phyloP scores from a whole-genome alignment of 53 echinoderm and acorn worm genomes.

The Luidia sarsii region DNA sequence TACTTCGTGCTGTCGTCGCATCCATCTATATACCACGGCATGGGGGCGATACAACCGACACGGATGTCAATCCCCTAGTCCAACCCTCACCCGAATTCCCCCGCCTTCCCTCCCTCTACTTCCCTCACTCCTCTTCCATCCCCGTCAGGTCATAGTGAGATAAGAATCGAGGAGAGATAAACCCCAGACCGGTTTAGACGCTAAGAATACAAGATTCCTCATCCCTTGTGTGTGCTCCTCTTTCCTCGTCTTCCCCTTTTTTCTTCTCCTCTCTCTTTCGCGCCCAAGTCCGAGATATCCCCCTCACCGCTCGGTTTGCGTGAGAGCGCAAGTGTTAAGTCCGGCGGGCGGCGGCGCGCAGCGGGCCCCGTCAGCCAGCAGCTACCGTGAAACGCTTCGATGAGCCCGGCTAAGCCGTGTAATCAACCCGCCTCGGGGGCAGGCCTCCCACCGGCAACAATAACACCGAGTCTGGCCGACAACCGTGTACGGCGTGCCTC shows the following conservation, averaged over 20 bases:
- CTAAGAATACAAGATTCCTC: constrained; percentile 26
- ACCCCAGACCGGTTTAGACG: constrained; percentile 12
- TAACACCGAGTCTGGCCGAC: constrained; percentile 33
- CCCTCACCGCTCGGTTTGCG: constrained; percentile 5
- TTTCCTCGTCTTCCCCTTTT: neutral
- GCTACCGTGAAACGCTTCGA: constrained; percentile 61
- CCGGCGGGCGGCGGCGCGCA: constrained; percentile 22
- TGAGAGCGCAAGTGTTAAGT: constrained; percentile 55
- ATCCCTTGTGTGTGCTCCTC: neutral
- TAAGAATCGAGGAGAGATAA: constrained; percentile 10
- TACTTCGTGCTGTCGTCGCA: neutral
- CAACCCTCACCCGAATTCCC: neutral
- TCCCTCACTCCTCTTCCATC: no score
- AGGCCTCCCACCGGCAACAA: constrained; percentile 47
- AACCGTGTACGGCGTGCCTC: constrained; percentile 30
- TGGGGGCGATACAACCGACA: neutral
- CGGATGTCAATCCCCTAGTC: constrained; percentile 34
- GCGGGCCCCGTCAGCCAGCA: constrained; percentile 53
- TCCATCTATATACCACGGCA: neutral
- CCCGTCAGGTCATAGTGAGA: neutral
- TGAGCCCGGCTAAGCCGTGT: constrained; percentile 62
- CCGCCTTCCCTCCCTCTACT: no score
- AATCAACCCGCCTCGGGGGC: constrained; percentile 53
- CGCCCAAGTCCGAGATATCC: neutral
- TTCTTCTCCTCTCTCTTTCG: neutral